phyloP scores from a whole-genome alignment of 2,888 invertebrate species.

The Erpobdella octoculata region DNA sequence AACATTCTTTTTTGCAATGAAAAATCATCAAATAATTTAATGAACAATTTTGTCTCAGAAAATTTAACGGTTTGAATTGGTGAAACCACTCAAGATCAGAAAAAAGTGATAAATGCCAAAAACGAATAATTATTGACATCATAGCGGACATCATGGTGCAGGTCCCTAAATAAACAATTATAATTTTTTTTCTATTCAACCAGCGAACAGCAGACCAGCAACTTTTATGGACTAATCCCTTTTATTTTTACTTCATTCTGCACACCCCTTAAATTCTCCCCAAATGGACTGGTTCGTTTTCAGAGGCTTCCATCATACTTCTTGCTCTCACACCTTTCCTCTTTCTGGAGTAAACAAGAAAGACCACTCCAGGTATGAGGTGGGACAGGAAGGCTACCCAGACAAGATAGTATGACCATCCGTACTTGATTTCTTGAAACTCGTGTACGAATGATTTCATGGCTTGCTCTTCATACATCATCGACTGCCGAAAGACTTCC shows the following conservation, averaged over 20 bases:
- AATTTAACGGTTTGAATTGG: too few relatives aligned
- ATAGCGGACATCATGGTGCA: too few relatives aligned
- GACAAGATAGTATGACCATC: constrained; percentile 55
- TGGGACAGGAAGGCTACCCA: constrained; percentile 71
- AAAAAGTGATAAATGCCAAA: too few relatives aligned
- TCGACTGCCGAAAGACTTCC: constrained; percentile 69
- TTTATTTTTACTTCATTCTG: neutral
- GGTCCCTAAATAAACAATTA: too few relatives aligned
- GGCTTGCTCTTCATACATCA: constrained; percentile 64
- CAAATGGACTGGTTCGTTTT: constrained; percentile 75
- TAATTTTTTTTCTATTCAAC: too few relatives aligned
- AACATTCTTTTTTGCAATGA: too few relatives aligned
- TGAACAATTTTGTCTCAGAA: too few relatives aligned
- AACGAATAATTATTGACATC: too few relatives aligned
- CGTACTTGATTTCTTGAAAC: constrained; percentile 63
- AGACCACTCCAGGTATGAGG: constrained; percentile 63
- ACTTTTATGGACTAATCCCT: too few relatives aligned
- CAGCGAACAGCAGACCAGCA: too few relatives aligned
- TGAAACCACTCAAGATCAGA: too few relatives aligned
- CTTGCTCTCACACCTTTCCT: constrained; percentile 75
- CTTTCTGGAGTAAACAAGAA: constrained; percentile 73
- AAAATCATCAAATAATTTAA: too few relatives aligned
- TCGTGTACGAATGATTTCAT: constrained; percentile 64
- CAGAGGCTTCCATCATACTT: constrained; percentile 73
- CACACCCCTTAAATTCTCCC: constrained; percentile 47